Evolutionary conservation across 2,113 vertebrate genomes (phyloP), one percentile per base, ranked within the genome.

Genomic region (Agelaius phoeniceus): DNA sequence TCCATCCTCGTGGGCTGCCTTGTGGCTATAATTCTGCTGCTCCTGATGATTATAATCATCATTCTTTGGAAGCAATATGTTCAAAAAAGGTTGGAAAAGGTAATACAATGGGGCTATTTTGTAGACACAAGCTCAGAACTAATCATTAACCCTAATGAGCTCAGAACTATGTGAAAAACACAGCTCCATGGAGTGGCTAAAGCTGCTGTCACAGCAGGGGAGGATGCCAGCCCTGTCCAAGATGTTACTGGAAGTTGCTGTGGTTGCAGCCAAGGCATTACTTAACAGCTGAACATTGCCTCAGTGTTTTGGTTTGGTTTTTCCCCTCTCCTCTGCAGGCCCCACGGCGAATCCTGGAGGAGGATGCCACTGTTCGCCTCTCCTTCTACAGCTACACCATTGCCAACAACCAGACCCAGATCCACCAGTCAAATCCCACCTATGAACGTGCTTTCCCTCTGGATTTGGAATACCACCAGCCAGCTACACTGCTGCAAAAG

Each of bases 61-160:
- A 99, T 99, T 95, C 98, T 99, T 63, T 99, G 98, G 98, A 99
- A 98, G 51, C 99, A 99, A 41, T 99, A 99, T 11, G 98, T 98
- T 86, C 99, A 99, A 11, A 99, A 99, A 95, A 98, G 98, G 44
- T 92, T 99, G 97, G 98, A 99, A 95, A 99, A 99, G 99, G 99
- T 99, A 97, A 89, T 35, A 46, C 26, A 61, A 3, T 21, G 61
- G 65, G 44, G 27, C n/a, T 84, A 0, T 43, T 67, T 30, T 54
- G 9, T 57, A 75, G 69, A 21, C 48, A 27, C 43, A 27, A 35
- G 17, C 54, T 68, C 48, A 88, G 15, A 77, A 27, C 7, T 82
- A 37, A 69, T 27, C 30, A 41, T 90, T 88, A 74, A 88, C 59
- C 52, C 43, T 22, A 20, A 35, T 35, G 58, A 82, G 31, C 43